Base-by-base conservation (phyloP, 2,113 vertebrate genomes). In the Sprattus sprattus region DNA sequence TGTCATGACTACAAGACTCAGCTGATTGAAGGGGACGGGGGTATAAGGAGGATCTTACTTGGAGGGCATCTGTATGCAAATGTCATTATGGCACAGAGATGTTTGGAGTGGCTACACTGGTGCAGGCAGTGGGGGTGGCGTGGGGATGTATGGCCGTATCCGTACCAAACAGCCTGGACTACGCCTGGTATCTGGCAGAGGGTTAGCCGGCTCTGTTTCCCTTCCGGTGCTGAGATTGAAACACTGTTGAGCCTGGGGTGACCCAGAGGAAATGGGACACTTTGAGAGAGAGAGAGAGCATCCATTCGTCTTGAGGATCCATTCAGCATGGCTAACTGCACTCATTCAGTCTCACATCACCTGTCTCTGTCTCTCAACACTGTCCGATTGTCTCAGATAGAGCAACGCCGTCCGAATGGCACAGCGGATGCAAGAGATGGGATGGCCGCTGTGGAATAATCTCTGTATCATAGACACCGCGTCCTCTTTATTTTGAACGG, bases 11-110 rank as follows among this genome's bases (percentile, higher is more conserved):
- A 6, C 88, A 84, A 85, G 86, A 81, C 6, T 91, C 92, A 87
- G 89, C 90, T 92, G 89, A 86, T 78, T 87, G 54, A 50, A 88
- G 88, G 82, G 54, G 84, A 81, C 90, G 87, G 64, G 57, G 46
- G 50, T 15, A 10, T 57, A 81, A 44, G 84, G 86, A 81, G 64
- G 64, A 16, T n/a, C 46, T 67, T 87, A 89, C 92, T 92, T 85
- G 91, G 85, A 86, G 91, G 90, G 93, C 97, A 97, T 97, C 96
- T 98, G 96, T 97, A 97, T 97, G 97, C 96, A 97, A 97, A 98
- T 97, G 20, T 25, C 89, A 91, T 91, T 90, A 93, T 90, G 93
- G 83, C 90, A 86, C 91, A 89, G 84, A 91, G 89, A 89, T 85
- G 45, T 90, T 86, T 87, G 82, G 85, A 86, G 88, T 85, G 87